phyloP scores from a whole-genome alignment of 2,888 invertebrate genomes.

The Rotaria socialis region DNA sequence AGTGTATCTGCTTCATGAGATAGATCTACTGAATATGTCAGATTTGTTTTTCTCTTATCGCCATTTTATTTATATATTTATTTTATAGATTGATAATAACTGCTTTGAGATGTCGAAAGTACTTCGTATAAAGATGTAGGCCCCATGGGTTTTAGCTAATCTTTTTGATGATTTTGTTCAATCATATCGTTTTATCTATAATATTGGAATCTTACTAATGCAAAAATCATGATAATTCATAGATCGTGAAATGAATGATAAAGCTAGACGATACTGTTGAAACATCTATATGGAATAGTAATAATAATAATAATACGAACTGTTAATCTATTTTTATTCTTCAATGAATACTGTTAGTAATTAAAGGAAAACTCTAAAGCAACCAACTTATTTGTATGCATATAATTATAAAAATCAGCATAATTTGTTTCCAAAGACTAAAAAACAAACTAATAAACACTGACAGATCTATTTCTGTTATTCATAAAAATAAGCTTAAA shows the following conservation, averaged over 20 bases:
- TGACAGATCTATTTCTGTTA: too few relatives aligned
- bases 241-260: neutral
- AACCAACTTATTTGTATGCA: too few relatives aligned
- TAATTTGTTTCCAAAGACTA: neutral
- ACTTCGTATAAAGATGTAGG: too few relatives aligned
- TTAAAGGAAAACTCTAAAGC: too few relatives aligned
- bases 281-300: neutral
- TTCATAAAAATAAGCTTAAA: too few relatives aligned
- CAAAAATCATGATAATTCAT: too few relatives aligned
- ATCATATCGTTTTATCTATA: too few relatives aligned
- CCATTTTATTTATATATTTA: neutral
- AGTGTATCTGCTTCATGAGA: neutral
- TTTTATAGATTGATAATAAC: neutral
- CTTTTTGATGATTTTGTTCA: too few relatives aligned
- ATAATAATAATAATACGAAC: neutral
- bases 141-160: too few relatives aligned
- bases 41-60: neutral
- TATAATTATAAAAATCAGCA: too few relatives aligned
- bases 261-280: neutral
- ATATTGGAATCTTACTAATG: too few relatives aligned
- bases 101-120: neutral
- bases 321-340: neutral
- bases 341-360: too few relatives aligned
- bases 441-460: neutral
- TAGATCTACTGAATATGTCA: neutral